Percentiles rank a stretch among this genome's conserved stretches.
Conservation (phyloP, 2,113 vertebrate species). For the Eretmochelys imbricata region DNA sequence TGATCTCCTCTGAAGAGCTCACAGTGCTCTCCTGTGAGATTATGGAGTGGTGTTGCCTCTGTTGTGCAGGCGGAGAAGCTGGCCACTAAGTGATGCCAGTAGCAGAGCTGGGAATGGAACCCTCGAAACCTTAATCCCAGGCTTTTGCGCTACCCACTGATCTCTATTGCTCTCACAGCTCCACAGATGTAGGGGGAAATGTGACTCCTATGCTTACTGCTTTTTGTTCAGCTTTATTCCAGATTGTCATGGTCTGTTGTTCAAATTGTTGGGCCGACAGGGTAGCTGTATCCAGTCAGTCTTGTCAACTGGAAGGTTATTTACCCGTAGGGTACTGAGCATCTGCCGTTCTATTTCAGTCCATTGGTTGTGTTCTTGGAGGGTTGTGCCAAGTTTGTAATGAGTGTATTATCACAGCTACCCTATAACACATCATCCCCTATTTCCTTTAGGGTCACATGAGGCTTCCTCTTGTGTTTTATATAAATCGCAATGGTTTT, state of each 20-base stretch:
- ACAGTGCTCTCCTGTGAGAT: neutral
- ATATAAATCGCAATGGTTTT: fast-evolving
- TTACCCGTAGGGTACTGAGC: neutral
- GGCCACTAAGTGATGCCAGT: neutral
- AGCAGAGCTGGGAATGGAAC: neutral
- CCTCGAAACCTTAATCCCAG: neutral
- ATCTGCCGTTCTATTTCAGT: fast-evolving
- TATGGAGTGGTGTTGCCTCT: neutral
- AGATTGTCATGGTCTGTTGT: neutral
- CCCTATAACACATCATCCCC: fast-evolving
- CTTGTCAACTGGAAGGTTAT: neutral
- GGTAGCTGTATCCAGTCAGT: fast-evolving
- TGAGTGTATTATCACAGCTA: fast-evolving
- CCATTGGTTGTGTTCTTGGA: fast-evolving
- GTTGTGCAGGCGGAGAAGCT: neutral
- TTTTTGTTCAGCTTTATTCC: neutral
- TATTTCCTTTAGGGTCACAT: fast-evolving
- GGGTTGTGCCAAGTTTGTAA: neutral
- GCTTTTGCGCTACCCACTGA: neutral
- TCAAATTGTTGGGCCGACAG: neutral
- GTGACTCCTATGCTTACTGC: neutral
- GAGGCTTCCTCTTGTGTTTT: neutral
- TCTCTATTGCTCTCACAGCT: neutral
- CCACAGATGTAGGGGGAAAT: neutral
- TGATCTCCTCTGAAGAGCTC: neutral